Evolutionary conservation across 37 sponge, comb jelly and placozoan genomes (phyloP), one percentile per base, ranked within the genome.

Genomic region (Ephydatia muelleri): DNA sequence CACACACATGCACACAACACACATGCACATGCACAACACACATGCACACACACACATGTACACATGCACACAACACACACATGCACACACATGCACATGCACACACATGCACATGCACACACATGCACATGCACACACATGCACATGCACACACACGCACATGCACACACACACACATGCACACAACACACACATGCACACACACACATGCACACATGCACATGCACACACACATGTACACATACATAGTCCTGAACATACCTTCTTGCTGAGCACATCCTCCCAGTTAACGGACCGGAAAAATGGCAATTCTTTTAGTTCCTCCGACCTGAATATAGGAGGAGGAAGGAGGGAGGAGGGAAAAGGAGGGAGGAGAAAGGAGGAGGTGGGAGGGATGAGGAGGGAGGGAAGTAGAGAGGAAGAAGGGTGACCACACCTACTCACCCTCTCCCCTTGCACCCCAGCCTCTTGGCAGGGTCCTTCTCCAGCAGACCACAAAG

Each of bases 391-490:
- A n/a, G n/a, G n/a, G n/a, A n/a, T n/a, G n/a, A n/a, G n/a, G n/a
- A n/a, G n/a, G n/a, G n/a, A n/a, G n/a, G n/a, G n/a, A n/a, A n/a
- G n/a, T n/a, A 77, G 25, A 39, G n/a, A 34, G 70, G 71, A 75
- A 5, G 25, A 2, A 32, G 22, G 28, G 0, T 1, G 27, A 22
- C 39, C 57, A 36, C 76, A 31, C 49, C 31, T 3, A 37, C 92
- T 79, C 49, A 94, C 89, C 93, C 89, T 43, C 91, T 78, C 40
- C 94, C 97, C 65, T 67, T 49, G 80, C 97, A 97, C 33, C 88
- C 94, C 0, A 97, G 91, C 79, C 97, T 87, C 73, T 84, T 31
- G 36, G 73, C 86, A n/a, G 89, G 88, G 65, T 97, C 92, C 80
- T 92, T 93, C 68, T 86, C 64, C 35, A 97, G 84, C 87, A 97